Evolutionary conservation across 2,888 invertebrate species (phyloP), one percentile per base, ranked within the genome.

Genomic region (Pterostichus niger): DNA sequence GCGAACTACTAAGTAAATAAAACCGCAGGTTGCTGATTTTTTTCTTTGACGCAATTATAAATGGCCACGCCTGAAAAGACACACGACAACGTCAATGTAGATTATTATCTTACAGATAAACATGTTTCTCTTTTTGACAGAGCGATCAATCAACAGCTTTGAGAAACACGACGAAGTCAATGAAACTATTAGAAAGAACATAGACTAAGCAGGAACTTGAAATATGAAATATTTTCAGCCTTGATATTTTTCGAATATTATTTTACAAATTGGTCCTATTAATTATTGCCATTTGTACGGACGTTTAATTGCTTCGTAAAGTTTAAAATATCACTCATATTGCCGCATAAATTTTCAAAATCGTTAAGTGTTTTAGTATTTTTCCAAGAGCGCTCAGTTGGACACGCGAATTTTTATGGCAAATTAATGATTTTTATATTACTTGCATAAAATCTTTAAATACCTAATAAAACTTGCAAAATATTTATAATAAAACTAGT

Each of bases 211-310:
- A 64, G 64, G 64, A 64, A 64, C 64, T 64, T n/a, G 13, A 52
- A 52, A 52, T 6, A 52, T 52, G 10, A 52, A 33, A 64, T 13
- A 33, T 33, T 64, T 24, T 33, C 13, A 64, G 31, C 64, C 64
- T 64, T 64, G 64, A 64, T 64, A 64, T 64, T 64, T 64, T 64
- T 64, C n/a, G n/a, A 52, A 10, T 52, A 64, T 13, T 35, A 64
- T 61, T 61, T 61, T 17, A 54, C 24, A 59, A 59, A 59, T 56
- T 17, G 56, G 24, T 56, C 56, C 17, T 10, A 56, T 56, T 56
- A 56, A 31, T 59, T 59, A 59, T 59, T 24, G 40, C 6, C 24
- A 24, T 24, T 24, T 54, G 17, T 17, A 40, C 15, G 15, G 15
- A 15, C 31, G 24, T 59, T 24, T 59, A 59, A 59, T 59, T 59